Conservation (phyloP, 2,888 invertebrate genomes). For the Dryocosmus kuriphilus region DNA sequence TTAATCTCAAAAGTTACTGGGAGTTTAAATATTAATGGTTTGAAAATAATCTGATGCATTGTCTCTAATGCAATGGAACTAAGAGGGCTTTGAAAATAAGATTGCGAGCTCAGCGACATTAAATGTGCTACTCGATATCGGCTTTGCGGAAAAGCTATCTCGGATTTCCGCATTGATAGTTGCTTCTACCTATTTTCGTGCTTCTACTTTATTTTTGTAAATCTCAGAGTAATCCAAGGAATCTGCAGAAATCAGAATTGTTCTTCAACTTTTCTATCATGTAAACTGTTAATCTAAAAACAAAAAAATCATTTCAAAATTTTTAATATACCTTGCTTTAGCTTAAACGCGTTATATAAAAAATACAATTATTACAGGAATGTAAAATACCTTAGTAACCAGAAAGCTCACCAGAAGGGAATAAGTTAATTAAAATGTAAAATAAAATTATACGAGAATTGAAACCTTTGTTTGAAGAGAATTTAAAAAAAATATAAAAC, state of each 20-base stretch:
- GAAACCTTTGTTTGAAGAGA: background rate
- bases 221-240: conserved; percentile 13
- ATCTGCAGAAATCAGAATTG: background rate
- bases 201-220: conserved; percentile 3
- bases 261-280: background rate
- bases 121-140: conserved; percentile 18
- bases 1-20: background rate
- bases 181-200: background rate
- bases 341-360: too few species aligned
- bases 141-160: conserved; percentile 5
- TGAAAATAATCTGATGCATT: background rate
- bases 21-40: background rate
- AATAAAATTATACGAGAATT: conserved; percentile 1
- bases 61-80: background rate
- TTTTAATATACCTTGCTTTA: too few species aligned
- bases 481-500: background rate
- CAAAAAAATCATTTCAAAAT: background rate
- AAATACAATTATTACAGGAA: too few species aligned
- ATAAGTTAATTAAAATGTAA: background rate
- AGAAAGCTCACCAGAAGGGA: background rate
- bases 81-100: conserved; percentile 1
- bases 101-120: conserved; percentile 30
- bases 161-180: conserved; percentile 13
- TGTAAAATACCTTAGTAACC: too few species aligned
- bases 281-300: background rate